These are phyloP conservation scores for Phrynocephalus forsythii DNA, from an alignment of 2,797 vertebrate species.

Conservation along the genomic window DNA sequence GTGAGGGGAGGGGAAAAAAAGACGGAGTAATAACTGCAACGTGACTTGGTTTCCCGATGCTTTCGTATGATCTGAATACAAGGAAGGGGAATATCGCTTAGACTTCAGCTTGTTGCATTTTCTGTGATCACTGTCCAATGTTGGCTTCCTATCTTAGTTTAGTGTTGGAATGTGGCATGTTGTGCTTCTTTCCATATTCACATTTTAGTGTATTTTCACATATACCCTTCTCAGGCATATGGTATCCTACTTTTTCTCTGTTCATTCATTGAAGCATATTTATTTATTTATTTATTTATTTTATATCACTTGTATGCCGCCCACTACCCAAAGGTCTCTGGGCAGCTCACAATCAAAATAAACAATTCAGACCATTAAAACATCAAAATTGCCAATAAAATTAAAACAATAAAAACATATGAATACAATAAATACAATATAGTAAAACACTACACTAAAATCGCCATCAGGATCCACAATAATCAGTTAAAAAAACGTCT, in stretches of 20 bases:
- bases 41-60: conserved; percentile 52
- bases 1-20: neutral
- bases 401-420: too few species aligned
- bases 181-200: neutral
- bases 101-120: neutral
- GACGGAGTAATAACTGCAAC: neutral
- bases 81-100: conserved; percentile 45
- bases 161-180: too few species aligned
- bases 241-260: neutral
- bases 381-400: too few species aligned
- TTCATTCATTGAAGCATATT: neutral
- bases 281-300: neutral
- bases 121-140: neutral
- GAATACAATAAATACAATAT: too few species aligned
- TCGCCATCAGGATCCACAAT: too few species aligned
- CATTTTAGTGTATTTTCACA: neutral
- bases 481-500: too few species aligned
- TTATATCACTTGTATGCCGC: too few species aligned
- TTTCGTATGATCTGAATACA: conserved; percentile 66
- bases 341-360: too few species aligned
- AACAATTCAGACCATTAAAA: too few species aligned
- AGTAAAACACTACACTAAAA: too few species aligned
- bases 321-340: too few species aligned
- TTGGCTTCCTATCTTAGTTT: too few species aligned
- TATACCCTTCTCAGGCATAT: neutral